phyloP scores from a whole-genome alignment of 2,888 invertebrate genomes.

The Drosophila yooni region DNA sequence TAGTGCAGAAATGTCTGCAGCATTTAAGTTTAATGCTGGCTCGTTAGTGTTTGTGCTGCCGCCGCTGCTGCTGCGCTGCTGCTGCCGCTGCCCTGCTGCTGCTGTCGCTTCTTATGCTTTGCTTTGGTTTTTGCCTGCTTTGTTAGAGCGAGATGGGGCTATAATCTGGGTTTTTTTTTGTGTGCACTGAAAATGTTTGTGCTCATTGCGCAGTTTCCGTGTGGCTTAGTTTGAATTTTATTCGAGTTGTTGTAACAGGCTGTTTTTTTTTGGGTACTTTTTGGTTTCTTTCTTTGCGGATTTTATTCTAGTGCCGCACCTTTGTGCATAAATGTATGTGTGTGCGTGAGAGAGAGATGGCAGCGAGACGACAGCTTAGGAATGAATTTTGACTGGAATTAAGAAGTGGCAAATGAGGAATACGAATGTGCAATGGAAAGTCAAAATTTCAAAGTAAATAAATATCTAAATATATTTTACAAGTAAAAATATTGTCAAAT shows the following conservation, averaged over 20 bases:
- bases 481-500: too few species aligned
- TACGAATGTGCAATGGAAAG: not conserved
- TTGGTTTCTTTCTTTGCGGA: slow-evolving; percentile 24
- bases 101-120: slow-evolving; percentile 52
- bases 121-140: slow-evolving; percentile 30
- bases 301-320: slow-evolving; percentile 55
- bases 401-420: not conserved
- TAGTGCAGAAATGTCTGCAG: slow-evolving; percentile 79
- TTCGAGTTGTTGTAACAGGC: slow-evolving; percentile 38
- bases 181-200: slow-evolving; percentile 56
- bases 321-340: slow-evolving; percentile 16
- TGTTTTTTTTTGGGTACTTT: slow-evolving; percentile 24
- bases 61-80: slow-evolving; percentile 23
- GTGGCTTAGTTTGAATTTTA: slow-evolving; percentile 67
- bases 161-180: slow-evolving; percentile 59
- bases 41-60: slow-evolving; percentile 55
- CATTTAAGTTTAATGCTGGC: slow-evolving; percentile 72
- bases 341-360: slow-evolving; percentile 8
- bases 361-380: slow-evolving; percentile 4
- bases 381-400: slow-evolving; percentile 3
- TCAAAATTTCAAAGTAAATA: not conserved
- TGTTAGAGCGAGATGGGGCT: slow-evolving; percentile 19
- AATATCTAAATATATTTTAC: not conserved
- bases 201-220: slow-evolving; percentile 77
- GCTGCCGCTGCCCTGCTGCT: slow-evolving; percentile 25